Evolutionary conservation across 1,140 invertebrate species (phyloP).

Genomic region (Zeugodacus cucurbitae): DNA sequence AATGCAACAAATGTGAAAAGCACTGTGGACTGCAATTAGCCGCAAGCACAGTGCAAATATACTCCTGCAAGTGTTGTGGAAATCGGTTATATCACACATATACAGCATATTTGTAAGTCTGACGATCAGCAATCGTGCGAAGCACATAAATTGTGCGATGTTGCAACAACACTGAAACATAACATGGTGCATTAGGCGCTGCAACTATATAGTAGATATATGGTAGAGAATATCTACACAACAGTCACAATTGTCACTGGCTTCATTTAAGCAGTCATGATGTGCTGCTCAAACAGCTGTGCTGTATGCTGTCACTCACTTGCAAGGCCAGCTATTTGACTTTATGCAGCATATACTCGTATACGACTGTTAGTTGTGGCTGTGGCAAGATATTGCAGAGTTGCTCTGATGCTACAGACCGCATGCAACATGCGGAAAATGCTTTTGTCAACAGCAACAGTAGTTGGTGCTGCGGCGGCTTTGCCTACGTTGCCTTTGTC

Average conservation of each 20-base stretch:
- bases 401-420: neutral
- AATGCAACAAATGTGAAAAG: neutral
- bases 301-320: neutral
- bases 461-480: neutral
- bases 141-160: neutral
- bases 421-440: neutral
- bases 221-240: neutral
- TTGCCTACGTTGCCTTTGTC: neutral
- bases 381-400: neutral
- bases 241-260: neutral
- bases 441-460: neutral
- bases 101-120: neutral
- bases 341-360: neutral
- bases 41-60: neutral
- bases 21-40: slow-evolving; percentile 6
- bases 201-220: neutral
- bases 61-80: neutral
- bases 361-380: neutral
- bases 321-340: neutral
- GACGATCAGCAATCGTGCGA: neutral
- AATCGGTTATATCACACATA: neutral
- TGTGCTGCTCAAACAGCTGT: neutral
- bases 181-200: neutral
- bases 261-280: neutral
- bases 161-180: neutral